These are phyloP conservation scores for Prochilodus magdalenae DNA, from an alignment of 2,113 vertebrate species.

Conservation along the genomic window DNA sequence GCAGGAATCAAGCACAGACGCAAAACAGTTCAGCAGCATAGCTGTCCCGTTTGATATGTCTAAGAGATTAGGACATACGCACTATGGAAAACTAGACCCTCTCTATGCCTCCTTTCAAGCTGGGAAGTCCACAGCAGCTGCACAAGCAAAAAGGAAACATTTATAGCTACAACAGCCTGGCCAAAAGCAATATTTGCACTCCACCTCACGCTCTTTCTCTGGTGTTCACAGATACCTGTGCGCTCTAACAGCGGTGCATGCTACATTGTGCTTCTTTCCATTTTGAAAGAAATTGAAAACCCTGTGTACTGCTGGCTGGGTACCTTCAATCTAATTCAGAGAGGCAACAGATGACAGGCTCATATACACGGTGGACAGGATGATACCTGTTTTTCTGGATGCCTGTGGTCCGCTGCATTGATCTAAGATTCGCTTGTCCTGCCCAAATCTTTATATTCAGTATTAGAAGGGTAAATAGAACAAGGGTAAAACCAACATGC, in stretches of 20 bases:
- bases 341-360: background rate
- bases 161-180: background rate
- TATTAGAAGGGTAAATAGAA: background rate
- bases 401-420: background rate
- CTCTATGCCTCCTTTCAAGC: background rate
- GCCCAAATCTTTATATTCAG: background rate
- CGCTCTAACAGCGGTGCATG: background rate
- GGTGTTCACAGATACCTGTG: background rate
- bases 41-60: background rate
- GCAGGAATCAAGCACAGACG: background rate
- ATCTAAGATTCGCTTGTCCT: background rate
- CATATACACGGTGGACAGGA: background rate
- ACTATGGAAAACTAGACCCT: background rate
- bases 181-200: constrained; percentile 13
- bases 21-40: background rate
- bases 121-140: background rate
- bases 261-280: background rate
- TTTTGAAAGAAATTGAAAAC: constrained; percentile 6
- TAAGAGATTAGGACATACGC: background rate
- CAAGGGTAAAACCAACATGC: background rate
- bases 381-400: background rate
- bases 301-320: background rate
- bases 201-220: background rate
- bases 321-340: background rate
- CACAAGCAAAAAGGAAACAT: background rate